phyloP scores from a whole-genome alignment of 2,797 vertebrate genomes.

The Gambelia wislizenii region DNA sequence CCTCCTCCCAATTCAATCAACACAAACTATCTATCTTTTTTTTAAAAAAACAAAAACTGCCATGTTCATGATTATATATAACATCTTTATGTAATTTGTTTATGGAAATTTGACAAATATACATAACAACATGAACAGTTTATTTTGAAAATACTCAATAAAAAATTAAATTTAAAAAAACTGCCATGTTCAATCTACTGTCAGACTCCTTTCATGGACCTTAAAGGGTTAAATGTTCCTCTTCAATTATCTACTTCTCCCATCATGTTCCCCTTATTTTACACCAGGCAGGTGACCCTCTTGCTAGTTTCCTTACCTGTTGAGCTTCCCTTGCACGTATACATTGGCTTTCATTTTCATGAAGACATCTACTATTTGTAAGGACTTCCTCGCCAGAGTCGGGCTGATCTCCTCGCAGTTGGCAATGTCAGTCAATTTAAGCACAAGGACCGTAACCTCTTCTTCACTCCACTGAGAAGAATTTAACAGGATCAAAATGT shows the following conservation, averaged over 20 bases:
- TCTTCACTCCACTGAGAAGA: conserved; percentile 68
- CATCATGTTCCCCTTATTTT: neutral
- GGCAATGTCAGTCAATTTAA: conserved; percentile 82
- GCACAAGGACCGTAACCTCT: conserved; percentile 82
- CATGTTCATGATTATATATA: too few relatives aligned
- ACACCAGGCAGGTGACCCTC: neutral
- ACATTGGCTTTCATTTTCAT: conserved; percentile 69
- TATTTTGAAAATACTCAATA: too few relatives aligned
- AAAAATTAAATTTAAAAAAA: too few relatives aligned
- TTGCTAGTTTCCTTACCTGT: conserved; percentile 78
- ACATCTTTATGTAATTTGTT: too few relatives aligned
- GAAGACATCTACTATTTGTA: conserved; percentile 80
- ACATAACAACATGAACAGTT: too few relatives aligned
- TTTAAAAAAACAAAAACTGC: too few relatives aligned
- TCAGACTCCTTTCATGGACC: too few relatives aligned
- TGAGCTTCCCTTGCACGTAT: conserved; percentile 75
- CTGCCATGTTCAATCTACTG: too few relatives aligned
- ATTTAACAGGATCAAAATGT: conserved; percentile 83
- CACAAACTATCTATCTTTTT: too few relatives aligned
- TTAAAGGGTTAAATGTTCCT: too few relatives aligned
- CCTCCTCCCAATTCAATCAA: too few relatives aligned
- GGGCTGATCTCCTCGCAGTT: conserved; percentile 69
- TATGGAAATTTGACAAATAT: too few relatives aligned
- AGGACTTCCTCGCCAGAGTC: conserved; percentile 70
- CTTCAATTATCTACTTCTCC: neutral